A percentile compares a stretch with the other conserved stretches of the same genome.
These are phyloP conservation scores for Hippoglossus hippoglossus DNA, from an alignment of 2,797 vertebrate genomes.

Conservation along the genomic window DNA sequence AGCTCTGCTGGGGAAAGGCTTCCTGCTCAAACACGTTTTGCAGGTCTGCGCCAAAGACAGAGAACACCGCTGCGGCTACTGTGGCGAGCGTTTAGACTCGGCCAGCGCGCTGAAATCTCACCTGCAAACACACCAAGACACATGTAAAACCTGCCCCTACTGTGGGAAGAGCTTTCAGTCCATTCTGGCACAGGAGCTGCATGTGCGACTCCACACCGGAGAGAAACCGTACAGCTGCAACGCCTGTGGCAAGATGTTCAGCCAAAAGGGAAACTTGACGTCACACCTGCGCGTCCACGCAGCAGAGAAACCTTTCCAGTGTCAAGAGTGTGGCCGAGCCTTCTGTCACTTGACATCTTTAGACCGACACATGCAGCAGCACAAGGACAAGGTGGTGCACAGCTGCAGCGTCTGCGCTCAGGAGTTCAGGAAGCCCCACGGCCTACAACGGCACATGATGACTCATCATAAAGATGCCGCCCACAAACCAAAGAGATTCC, in stretches of 20 bases:
- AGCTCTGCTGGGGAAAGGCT: slow-evolving; percentile 60
- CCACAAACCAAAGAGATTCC: not conserved
- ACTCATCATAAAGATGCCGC: not conserved
- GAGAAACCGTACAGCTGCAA: slow-evolving; percentile 68
- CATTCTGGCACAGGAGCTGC: slow-evolving; percentile 67
- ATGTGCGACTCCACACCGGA: slow-evolving; percentile 64
- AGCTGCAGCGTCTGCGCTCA: slow-evolving; percentile 50
- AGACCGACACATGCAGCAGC: slow-evolving; percentile 59
- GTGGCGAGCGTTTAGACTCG: slow-evolving; percentile 37
- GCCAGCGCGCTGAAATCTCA: slow-evolving; percentile 20
- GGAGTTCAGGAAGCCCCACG: slow-evolving; percentile 27
- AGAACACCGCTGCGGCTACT: slow-evolving; percentile 53
- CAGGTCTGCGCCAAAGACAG: slow-evolving; percentile 44
- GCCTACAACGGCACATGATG: slow-evolving; percentile 47
- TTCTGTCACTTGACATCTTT: slow-evolving; percentile 64
- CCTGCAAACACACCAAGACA: slow-evolving; percentile 45
- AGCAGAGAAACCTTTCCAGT: slow-evolving; percentile 54
- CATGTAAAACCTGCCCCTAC: slow-evolving; percentile 57
- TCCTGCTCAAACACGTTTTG: slow-evolving; percentile 64
- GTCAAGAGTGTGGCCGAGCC: slow-evolving; percentile 52
- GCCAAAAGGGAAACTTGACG: slow-evolving; percentile 61
- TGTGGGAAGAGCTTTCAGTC: slow-evolving; percentile 67
- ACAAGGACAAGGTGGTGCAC: slow-evolving; percentile 2
- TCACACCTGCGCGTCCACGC: slow-evolving; percentile 60
- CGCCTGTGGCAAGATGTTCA: slow-evolving; percentile 67